Evolutionary conservation across 1,140 invertebrate genomes (phyloP).

Genomic region (Cyrtorhinus lividipennis): DNA sequence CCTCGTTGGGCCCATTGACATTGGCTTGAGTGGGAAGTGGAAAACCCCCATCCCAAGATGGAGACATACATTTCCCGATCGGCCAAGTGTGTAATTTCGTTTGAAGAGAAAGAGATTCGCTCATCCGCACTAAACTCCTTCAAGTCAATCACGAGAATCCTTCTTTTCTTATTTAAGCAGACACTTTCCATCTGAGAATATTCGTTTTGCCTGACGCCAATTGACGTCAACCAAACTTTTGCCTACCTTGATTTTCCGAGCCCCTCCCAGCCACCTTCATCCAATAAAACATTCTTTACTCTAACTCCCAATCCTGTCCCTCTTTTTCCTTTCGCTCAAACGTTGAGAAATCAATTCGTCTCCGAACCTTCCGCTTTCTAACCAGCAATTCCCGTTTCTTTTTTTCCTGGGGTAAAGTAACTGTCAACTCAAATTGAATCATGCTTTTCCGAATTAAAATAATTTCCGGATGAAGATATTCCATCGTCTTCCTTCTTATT

Average conservation of each 20-base stretch:
- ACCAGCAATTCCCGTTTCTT: not conserved
- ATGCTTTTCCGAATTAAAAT: not conserved
- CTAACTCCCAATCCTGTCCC: not conserved
- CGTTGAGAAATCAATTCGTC: slow-evolving; percentile 1
- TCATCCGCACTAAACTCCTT: not conserved
- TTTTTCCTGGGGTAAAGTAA: not conserved
- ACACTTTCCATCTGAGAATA: slow-evolving; percentile 1
- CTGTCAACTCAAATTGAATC: slow-evolving; percentile 5
- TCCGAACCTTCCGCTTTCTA: not conserved
- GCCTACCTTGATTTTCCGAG: not conserved
- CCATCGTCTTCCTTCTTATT: not conserved
- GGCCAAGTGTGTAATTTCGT: slow-evolving; percentile 15
- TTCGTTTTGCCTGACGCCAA: not conserved
- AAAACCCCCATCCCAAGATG: slow-evolving; percentile 10
- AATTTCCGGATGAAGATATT: not conserved
- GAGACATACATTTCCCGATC: slow-evolving; percentile 13
- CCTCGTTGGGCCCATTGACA: not conserved
- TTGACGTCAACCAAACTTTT: slow-evolving; percentile 2
- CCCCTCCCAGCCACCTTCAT: not conserved
- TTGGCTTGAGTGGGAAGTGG: slow-evolving; percentile 8
- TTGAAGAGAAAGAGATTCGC: not conserved
- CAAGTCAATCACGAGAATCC: slow-evolving; percentile 6
- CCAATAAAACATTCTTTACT: not conserved
- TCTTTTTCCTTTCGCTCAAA: not conserved
- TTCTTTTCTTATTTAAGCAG: not conserved